Evolutionary conservation across 2,888 invertebrate genomes (phyloP), one percentile per base, ranked within the genome.

Genomic region (Thera obeliscata): DNA sequence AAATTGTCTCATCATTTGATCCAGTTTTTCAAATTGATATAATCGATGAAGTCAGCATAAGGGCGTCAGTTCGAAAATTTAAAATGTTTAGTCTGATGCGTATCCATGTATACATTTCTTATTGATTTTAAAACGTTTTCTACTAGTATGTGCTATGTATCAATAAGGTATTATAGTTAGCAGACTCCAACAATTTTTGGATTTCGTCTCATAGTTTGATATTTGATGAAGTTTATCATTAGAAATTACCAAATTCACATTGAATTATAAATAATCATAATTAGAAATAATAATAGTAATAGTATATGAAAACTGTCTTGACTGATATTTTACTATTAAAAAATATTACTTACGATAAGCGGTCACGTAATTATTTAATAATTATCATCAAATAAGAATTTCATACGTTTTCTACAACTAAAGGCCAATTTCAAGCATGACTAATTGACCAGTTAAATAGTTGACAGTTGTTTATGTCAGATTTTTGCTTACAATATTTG

Each of bases 311-410:
- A 66, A 60, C 49, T 69, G 60, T 73, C 67, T 71, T 72, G 74
- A 74, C 74, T 71, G 74, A 72, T 68, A 70, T 66, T 58, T 72
- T 72, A 72, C 61, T 70, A 63, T 74, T 72, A 59, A 61, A 70
- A 61, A 63, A 66, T 66, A 22, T 22, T 22, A 22, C 22, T 22
- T 64, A 5, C 33, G 8, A 9, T 52, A 52, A 52, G 52, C 52
- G 52, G 6, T 22, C 22, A 22, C 50, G 22, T 22, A 22, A 7
- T 50, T 12, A 50, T 50, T 49, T 50, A 50, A 50, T 9, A 46
- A 46, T 7, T 57, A 38, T 56, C 11, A 50, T 49, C 5, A 41
- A 46, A 59, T 49, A 35, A 41, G 0, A 12, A 48, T 11, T 56
- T 56, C 48, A 56, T 62, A 62, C 35, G 41, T 63, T 63, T 60